Base-by-base conservation (phyloP, 2,888 invertebrate species). In the Rhagonycha lutea region DNA sequence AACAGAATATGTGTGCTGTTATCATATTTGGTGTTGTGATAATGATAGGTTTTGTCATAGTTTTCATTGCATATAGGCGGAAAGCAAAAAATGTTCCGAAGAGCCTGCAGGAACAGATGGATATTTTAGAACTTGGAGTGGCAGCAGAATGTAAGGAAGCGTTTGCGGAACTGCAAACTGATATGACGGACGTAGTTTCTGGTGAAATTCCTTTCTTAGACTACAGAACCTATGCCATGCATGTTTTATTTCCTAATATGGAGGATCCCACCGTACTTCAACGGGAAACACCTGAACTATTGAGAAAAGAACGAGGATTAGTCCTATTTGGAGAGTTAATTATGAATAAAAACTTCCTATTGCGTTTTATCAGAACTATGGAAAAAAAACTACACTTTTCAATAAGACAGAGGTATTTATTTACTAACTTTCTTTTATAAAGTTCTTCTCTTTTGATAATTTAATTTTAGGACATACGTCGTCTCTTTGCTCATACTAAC, bases 21-120 rank as follows among this genome's bases (percentile, higher is more conserved):
- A 92, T 94, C 78, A 93, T 93, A 76, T 94, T 94, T 79, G 93
- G 91, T 80, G 90, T 95, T 69, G 89, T 96, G 76, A 91, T 98
- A 81, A 88, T 95, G 75, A 86, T 94, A 79, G 92, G 96, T 82
- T 95, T 95, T 88, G 92, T 97, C 82, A 93, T 94, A 81, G 94
- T 98, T 88, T 91, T 98, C 83, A 95, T 98, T 83, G 96, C 96
- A 73, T 98, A 98, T 89, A 92, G 96, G 82, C 92, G 97, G 84
- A 98, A 99, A 89, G 97, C 98, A 61, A 97, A 98, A 89, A 98
- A 97, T 86, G 98, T 98, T 75, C 91, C 99, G 84, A 98, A 98
- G 86, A 97, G 97, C 88, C 97, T 99, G 97, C 98, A 99, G 89
- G 98, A 98, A 86, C 99, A 98, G 90, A 98, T 99, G 98, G 98